These are phyloP conservation scores for Chrysolina haemoptera DNA, from an alignment of 2,888 invertebrate genomes.

Conservation along the genomic window DNA sequence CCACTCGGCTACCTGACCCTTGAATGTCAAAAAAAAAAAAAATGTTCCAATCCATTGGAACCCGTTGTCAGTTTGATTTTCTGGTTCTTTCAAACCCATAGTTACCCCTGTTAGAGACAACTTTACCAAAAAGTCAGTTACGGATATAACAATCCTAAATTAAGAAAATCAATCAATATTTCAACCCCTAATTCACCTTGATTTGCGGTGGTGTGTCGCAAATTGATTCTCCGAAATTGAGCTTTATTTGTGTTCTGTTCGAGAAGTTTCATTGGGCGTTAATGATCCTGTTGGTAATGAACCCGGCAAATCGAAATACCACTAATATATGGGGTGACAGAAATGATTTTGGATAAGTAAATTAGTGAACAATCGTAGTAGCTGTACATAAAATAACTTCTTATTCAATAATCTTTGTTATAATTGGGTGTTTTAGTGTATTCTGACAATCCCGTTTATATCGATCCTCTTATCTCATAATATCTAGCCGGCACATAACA, in stretches of 20 bases:
- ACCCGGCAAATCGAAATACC: conserved; percentile 20
- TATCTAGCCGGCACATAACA: too few species aligned
- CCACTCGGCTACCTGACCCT: too few species aligned
- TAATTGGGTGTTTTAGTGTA: background rate
- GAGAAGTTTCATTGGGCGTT: conserved; percentile 54
- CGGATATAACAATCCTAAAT: conserved; percentile 12
- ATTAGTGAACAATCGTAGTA: background rate
- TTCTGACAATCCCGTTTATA: too few species aligned
- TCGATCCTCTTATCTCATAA: too few species aligned
- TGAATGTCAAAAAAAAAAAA: too few species aligned
- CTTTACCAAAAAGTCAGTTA: too few species aligned
- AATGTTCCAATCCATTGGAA: too few species aligned
- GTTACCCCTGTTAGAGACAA: too few species aligned
- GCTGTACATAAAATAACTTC: too few species aligned
- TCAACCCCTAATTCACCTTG: conserved; percentile 31
- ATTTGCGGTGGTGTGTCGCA: conserved; percentile 41
- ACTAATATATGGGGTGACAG: conserved; percentile 21
- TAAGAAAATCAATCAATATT: conserved; percentile 37
- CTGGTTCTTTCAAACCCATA: too few species aligned
- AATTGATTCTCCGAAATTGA: conserved; percentile 53
- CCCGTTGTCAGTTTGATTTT: too few species aligned
- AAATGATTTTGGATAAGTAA: background rate
- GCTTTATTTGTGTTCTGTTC: conserved; percentile 50
- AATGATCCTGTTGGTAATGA: conserved; percentile 51
- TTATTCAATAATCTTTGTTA: background rate